Evolutionary conservation across 2,113 vertebrate species (phyloP).

Genomic region (Parus major): DNA sequence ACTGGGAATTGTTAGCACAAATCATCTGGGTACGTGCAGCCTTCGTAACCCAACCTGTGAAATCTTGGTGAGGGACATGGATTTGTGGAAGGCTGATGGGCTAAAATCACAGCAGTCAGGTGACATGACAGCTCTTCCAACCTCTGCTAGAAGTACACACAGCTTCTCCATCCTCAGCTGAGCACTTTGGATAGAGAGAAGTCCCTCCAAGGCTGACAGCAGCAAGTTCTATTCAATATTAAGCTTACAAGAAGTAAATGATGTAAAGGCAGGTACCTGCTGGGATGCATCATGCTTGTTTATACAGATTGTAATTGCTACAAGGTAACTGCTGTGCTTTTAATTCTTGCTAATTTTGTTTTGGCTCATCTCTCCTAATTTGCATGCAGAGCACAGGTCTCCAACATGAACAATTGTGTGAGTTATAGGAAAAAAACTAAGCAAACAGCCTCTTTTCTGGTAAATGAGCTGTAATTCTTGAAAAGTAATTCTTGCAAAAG

Average conservation of each 20-base stretch:
- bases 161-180: not conserved
- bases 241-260: not conserved
- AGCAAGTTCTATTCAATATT: not conserved
- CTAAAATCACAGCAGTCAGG: not conserved
- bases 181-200: not conserved
- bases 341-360: constrained; percentile 2
- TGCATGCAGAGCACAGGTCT: not conserved
- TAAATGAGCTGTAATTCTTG: not conserved
- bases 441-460: not conserved
- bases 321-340: not conserved
- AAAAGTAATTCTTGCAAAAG: not conserved
- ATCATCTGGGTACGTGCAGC: not conserved
- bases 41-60: not conserved
- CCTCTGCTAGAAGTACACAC: not conserved
- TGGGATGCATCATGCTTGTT: not conserved
- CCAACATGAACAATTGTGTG: not conserved
- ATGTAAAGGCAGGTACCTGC: not conserved
- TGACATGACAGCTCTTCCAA: not conserved
- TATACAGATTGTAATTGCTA: not conserved
- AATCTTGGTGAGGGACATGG: not conserved
- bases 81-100: not conserved
- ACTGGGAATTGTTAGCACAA: not conserved
- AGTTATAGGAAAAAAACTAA: not conserved
- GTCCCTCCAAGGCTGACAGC: not conserved
- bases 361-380: not conserved